Evolutionary conservation across 2,888 invertebrate species (phyloP).

Genomic region (Theretra japonica): DNA sequence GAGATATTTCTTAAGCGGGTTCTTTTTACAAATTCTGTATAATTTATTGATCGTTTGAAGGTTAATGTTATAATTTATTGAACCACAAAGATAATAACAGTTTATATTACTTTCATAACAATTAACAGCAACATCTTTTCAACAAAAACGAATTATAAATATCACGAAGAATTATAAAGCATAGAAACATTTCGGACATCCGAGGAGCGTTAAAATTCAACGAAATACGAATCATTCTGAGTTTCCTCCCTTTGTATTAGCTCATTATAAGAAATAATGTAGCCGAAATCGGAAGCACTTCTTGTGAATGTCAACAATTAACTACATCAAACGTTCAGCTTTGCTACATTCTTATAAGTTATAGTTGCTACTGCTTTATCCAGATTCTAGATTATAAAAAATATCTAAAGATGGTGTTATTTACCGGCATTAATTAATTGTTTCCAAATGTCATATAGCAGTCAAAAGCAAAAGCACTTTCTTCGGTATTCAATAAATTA

Average conservation of each 20-base stretch:
- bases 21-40: too few species aligned
- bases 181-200: slow-evolving; percentile 2
- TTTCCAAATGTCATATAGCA: too few species aligned
- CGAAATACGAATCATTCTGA: neutral
- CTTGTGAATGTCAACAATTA: neutral
- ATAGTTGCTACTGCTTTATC: too few species aligned
- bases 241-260: slow-evolving; percentile 3
- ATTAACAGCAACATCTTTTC: neutral
- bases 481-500: too few species aligned
- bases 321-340: neutral
- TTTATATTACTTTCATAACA: neutral
- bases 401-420: too few species aligned
- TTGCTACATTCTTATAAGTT: too few species aligned
- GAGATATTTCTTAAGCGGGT: neutral
- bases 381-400: too few species aligned
- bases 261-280: slow-evolving; percentile 12
- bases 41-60: too few species aligned
- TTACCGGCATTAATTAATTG: too few species aligned
- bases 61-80: too few species aligned
- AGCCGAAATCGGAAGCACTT: neutral
- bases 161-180: neutral
- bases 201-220: slow-evolving; percentile 12
- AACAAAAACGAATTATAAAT: neutral
- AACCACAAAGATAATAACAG: neutral
- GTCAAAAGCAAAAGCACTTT: too few species aligned